Evolutionary conservation across 2,113 vertebrate species (phyloP).

Genomic region (Aegithalos caudatus): DNA sequence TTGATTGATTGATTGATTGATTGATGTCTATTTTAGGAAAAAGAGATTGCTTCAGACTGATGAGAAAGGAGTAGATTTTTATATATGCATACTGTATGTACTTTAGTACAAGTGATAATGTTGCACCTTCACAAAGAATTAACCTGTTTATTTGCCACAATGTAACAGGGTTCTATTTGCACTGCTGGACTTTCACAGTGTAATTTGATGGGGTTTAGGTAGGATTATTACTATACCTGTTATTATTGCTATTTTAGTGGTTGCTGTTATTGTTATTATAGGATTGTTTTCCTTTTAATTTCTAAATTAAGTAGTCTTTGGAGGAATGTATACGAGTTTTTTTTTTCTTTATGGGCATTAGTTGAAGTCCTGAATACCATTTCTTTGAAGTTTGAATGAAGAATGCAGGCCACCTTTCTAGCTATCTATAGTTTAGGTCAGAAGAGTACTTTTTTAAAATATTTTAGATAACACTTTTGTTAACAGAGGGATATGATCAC

Average conservation of each 20-base stretch:
- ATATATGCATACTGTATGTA: neutral
- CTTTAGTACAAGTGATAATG: neutral
- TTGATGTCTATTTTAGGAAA: neutral
- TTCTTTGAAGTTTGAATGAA: neutral
- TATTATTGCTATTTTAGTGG: neutral
- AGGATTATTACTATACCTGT: neutral
- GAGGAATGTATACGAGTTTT: accelerated
- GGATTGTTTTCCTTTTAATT: neutral
- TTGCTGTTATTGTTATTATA: neutral
- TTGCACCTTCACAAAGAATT: neutral
- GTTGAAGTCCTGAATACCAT: neutral
- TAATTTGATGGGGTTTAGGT: neutral
- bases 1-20: neutral
- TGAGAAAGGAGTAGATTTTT: neutral
- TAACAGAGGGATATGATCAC: neutral
- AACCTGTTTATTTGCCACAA: neutral
- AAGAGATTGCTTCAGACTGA: neutral
- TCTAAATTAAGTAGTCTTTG: neutral
- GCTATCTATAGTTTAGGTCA: neutral
- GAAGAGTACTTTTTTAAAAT: neutral
- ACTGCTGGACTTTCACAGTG: neutral
- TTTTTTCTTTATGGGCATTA: neutral
- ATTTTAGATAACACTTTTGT: neutral
- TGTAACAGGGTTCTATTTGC: neutral
- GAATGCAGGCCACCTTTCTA: neutral